Conservation (phyloP, 2,113 vertebrate species). For the Syngnathus scovelli region DNA sequence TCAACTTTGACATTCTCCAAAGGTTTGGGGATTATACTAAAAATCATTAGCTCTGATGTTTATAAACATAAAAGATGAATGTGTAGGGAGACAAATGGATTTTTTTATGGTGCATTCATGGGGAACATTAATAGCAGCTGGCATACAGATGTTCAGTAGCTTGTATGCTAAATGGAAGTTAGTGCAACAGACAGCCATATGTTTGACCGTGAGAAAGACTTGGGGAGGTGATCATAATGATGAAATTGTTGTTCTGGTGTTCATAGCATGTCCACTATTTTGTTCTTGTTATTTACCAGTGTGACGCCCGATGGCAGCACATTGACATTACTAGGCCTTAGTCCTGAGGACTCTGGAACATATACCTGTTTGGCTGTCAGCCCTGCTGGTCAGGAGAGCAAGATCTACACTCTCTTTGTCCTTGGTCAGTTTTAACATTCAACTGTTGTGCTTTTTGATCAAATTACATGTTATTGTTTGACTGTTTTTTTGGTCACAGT, state of each 20-base stretch:
- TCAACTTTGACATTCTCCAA: constrained; percentile 8
- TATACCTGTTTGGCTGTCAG: constrained; percentile 84
- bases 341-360: constrained; percentile 72
- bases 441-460: neutral
- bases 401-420: constrained; percentile 74
- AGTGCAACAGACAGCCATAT: constrained; percentile 9
- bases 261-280: constrained; percentile 16
- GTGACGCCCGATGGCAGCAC: constrained; percentile 69
- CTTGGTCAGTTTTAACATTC: constrained; percentile 69
- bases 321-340: constrained; percentile 73
- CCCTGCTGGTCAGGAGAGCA: constrained; percentile 74
- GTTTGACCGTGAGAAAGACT: constrained; percentile 32
- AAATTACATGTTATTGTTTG: neutral
- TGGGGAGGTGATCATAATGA: constrained; percentile 29
- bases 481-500: constrained; percentile 57
- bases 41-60: constrained; percentile 16
- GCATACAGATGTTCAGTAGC: constrained; percentile 43
- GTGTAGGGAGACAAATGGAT: constrained; percentile 27
- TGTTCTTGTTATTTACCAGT: constrained; percentile 56
- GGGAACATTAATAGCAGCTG: constrained; percentile 43
- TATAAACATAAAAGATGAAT: constrained; percentile 10
- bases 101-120: constrained; percentile 26
- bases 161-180: constrained; percentile 16
- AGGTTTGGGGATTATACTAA: constrained; percentile 14
- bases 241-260: constrained; percentile 24